A percentile compares a stretch with the other conserved stretches of the same genome.
These are phyloP conservation scores for Eristalis arbustorum DNA, from an alignment of 2,888 invertebrate species.

Conservation along the genomic window DNA sequence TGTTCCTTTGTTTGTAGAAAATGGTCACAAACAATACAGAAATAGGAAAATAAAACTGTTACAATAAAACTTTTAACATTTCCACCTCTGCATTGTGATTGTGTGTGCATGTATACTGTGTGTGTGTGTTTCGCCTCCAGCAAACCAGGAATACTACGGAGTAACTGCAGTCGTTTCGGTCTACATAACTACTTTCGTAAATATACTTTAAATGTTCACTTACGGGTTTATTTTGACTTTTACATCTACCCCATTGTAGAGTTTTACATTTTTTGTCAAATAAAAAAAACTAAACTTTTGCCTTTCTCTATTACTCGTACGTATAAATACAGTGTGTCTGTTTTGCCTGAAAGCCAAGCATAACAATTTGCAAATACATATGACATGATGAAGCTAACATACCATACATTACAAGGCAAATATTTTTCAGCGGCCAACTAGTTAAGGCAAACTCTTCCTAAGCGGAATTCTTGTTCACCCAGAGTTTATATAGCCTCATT, in stretches of 20 bases:
- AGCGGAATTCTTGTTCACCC: not conserved
- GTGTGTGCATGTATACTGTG: slow-evolving; percentile 20
- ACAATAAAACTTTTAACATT: slow-evolving; percentile 63
- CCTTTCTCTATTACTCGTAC: not conserved
- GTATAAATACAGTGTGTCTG: not conserved
- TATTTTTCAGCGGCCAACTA: not conserved
- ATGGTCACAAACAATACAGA: slow-evolving; percentile 49
- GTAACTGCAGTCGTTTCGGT: slow-evolving; percentile 65
- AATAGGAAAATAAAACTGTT: slow-evolving; percentile 58
- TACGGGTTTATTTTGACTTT: slow-evolving; percentile 60
- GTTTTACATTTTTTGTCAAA: not conserved
- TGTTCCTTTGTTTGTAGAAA: slow-evolving; percentile 44
- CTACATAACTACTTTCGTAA: slow-evolving; percentile 62
- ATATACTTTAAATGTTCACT: slow-evolving; percentile 66
- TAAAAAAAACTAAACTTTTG: not conserved
- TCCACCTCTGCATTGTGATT: slow-evolving; percentile 64
- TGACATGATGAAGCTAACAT: slow-evolving; percentile 26
- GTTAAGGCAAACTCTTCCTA: not conserved
- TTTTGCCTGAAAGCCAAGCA: not conserved
- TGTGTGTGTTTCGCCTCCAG: slow-evolving; percentile 35
- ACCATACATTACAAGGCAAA: not conserved
- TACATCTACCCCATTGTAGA: slow-evolving; percentile 37
- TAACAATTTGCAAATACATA: slow-evolving; percentile 38
- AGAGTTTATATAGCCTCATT: not conserved
- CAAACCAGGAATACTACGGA: slow-evolving; percentile 56